phyloP scores from a whole-genome alignment of 2,797 vertebrate genomes.

The Florisuga fusca region DNA sequence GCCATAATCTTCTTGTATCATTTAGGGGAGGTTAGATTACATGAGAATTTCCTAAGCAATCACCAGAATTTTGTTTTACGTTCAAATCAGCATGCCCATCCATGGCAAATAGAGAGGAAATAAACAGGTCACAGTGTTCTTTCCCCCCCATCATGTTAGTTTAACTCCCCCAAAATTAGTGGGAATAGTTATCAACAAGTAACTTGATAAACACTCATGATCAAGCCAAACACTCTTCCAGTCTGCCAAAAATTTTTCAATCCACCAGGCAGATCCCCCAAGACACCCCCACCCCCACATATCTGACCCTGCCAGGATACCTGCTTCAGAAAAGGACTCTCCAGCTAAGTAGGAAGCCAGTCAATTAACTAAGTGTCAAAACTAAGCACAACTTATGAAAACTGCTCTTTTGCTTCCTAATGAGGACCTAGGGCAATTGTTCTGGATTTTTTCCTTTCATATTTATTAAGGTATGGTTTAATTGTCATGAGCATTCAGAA shows the following conservation, averaged over 20 bases:
- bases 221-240: background rate
- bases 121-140: background rate
- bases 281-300: background rate
- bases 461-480: constrained; percentile 73
- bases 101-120: background rate
- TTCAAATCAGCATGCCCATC: background rate
- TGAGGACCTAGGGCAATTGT: constrained; percentile 58
- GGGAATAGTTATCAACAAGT: background rate
- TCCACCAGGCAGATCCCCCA: background rate
- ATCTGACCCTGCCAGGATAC: background rate
- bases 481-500: constrained; percentile 63
- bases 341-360: background rate
- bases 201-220: background rate
- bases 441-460: constrained; percentile 33
- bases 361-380: constrained; percentile 65
- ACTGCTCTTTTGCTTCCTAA: constrained; percentile 63
- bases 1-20: background rate
- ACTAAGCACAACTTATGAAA: constrained; percentile 62
- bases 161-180: background rate
- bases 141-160: background rate
- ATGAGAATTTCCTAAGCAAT: constrained; percentile 8
- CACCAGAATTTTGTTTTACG: background rate
- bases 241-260: background rate
- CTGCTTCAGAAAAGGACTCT: background rate
- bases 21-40: background rate